Evolutionary conservation across 2,797 vertebrate genomes (phyloP), one percentile per base, ranked within the genome.

Genomic region (Semotilus atromaculatus): DNA sequence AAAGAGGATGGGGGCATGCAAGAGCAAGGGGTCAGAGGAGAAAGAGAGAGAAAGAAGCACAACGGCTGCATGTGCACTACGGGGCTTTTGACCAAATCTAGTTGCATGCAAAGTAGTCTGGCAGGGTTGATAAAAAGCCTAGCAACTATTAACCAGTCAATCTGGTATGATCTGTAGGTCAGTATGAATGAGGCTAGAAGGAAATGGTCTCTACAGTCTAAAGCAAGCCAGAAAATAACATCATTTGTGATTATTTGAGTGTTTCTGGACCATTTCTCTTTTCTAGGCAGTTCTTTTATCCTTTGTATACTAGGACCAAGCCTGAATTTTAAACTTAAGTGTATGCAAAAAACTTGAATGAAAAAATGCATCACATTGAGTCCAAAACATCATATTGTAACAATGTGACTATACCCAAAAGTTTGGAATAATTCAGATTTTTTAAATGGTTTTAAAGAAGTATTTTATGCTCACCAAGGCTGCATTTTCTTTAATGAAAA

Each of bases 1-100:
- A 99, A 97, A 99, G 96, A 99, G 96, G 97, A 98, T 96, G 96
- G 96, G 95, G 97, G 97, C 97, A 99, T 98, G 97, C 97, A 95
- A 98, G 95, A 98, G 96, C 96, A 96, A 96, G 96, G 96, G 96
- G 95, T 97, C 96, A 97, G 94, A 95, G 94, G 92, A 94, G 95
- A 86, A 95, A 97, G 94, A 96, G 95, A 94, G 95, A 90, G 93
- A 83, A 95, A 95, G 91, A 96, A 95, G 96, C 96, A 95, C 95
- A 94, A 75, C 66, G 74, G 62, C 89, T 89, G 96, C 94, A 91
- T 94, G 94, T 95, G 93, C 95, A 94, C 91, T 96, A 92, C 94
- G 94, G 92, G 92, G 91, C 31, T 66, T 75, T 68, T 29, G 67
- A 72, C 67, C 76, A 73, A 84, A 60, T 77, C 51, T 76, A 36